Evolutionary conservation across 2,888 invertebrate species (phyloP), one percentile per base, ranked within the genome.

Genomic region (Xiphydria camelus): DNA sequence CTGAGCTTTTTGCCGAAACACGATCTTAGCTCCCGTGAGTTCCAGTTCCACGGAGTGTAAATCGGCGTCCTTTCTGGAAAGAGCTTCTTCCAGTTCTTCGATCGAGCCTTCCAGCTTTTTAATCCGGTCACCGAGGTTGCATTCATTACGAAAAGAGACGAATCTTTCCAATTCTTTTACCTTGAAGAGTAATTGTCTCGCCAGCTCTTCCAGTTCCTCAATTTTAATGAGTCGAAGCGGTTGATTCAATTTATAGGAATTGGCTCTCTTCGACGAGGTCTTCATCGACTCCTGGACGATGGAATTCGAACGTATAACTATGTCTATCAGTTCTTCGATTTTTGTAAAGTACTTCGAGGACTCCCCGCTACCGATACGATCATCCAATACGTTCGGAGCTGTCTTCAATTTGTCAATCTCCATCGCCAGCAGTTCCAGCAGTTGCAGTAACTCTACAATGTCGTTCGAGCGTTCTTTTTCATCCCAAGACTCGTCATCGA

Each of bases 91-190:
- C 21, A 49, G 25, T 15, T 43, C 22, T 10, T 41, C 39, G 23
- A 57, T 10, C 7, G 40, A 45, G 2, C 45, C 45, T 14, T 62
- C 60, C n/a, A 66, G 35, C n/a, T 54, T 49, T 1, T 52, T 49
- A 39, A 58, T 53, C 38, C 51, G 55, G 23, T 46, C 46, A 12
- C 50, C 36, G 32, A 44, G 35, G 29, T 37, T 47, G 14, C 38
- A 21, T 10, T 44, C 35, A 29, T 62, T 55, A n/a, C 36, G 39
- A 1, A 49, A 43, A 1, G 36, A 33, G 5, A 57, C 53, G 17
- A 50, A 43, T 12, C 38, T 36, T 29, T 61, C 61, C 36, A 62
- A 45, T 22, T 58, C 54, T 29, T 55, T 53, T 5, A 61, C 52
- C 26, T 47, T 51, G 22, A 25, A 20, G 15, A 51, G 57, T n/a